phyloP scores from a whole-genome alignment of 1,140 invertebrate genomes.

The Macrotrachela quadricornifera region DNA sequence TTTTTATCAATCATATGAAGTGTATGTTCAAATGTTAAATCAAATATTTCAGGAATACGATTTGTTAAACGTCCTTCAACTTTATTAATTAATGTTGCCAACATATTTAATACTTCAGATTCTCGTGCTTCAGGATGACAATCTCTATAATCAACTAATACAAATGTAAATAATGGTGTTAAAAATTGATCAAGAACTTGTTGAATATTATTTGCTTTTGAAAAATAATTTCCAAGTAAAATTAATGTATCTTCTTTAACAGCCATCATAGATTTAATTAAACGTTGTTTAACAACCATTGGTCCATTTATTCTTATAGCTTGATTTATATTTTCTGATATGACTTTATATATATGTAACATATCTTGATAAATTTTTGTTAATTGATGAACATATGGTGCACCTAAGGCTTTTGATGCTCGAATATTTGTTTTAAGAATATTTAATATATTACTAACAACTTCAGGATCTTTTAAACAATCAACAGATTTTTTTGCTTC shows the following conservation, averaged over 20 bases:
- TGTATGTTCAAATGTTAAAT: slow-evolving; percentile 33
- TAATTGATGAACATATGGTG: slow-evolving; percentile 74
- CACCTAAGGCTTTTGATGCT: slow-evolving; percentile 85
- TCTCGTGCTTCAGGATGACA: slow-evolving; percentile 19
- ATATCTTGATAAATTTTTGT: slow-evolving; percentile 49
- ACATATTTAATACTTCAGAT: slow-evolving; percentile 17
- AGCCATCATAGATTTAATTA: slow-evolving; percentile 92
- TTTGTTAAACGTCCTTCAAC: too few species aligned
- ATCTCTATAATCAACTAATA: slow-evolving; percentile 22
- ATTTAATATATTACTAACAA: slow-evolving; percentile 84
- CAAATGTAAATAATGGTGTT: slow-evolving; percentile 43
- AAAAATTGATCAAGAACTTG: slow-evolving; percentile 84
- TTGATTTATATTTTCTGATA: slow-evolving; percentile 91
- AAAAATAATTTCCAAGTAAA: slow-evolving; percentile 87
- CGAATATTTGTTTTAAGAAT: slow-evolving; percentile 96
- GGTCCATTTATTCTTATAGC: slow-evolving; percentile 86
- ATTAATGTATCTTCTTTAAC: slow-evolving; percentile 99
- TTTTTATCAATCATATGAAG: too few species aligned
- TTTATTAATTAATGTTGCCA: slow-evolving; percentile 32
- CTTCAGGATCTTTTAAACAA: slow-evolving; percentile 77
- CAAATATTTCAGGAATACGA: too few species aligned
- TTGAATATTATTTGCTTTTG: slow-evolving; percentile 58
- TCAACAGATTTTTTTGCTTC: slow-evolving; percentile 60
- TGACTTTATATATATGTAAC: slow-evolving; percentile 96
- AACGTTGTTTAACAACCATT: slow-evolving; percentile 77